These are phyloP conservation scores for Pachypanchax playfairii DNA, from an alignment of 2,113 vertebrate genomes.

Conservation along the genomic window DNA sequence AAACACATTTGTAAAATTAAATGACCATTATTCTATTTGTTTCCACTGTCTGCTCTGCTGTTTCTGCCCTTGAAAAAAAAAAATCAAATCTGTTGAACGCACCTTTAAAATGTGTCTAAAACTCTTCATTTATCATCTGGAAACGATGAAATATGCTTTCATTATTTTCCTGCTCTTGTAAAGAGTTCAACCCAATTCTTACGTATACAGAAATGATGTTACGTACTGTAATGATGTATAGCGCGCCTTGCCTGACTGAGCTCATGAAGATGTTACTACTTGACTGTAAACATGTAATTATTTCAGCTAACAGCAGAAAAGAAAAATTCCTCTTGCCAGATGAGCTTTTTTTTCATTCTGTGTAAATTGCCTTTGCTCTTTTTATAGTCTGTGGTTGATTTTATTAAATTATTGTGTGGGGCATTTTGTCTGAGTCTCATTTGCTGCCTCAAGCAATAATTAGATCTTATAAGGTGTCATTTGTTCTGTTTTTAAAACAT, in stretches of 20 bases:
- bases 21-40: background rate
- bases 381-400: slow-evolving; percentile 71
- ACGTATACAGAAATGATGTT: slow-evolving; percentile 17
- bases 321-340: slow-evolving; percentile 56
- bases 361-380: slow-evolving; percentile 66
- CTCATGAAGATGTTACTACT: slow-evolving; percentile 34
- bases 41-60: slow-evolving; percentile 17
- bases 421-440: slow-evolving; percentile 40
- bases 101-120: slow-evolving; percentile 19
- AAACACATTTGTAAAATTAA: slow-evolving; percentile 31
- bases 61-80: slow-evolving; percentile 39
- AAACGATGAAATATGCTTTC: slow-evolving; percentile 15
- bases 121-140: slow-evolving; percentile 11
- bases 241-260: slow-evolving; percentile 44
- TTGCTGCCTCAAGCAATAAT: slow-evolving; percentile 1
- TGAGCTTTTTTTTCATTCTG: slow-evolving; percentile 48
- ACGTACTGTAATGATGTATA: slow-evolving; percentile 26
- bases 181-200: slow-evolving; percentile 37
- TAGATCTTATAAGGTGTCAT: background rate
- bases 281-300: slow-evolving; percentile 65
- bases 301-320: slow-evolving; percentile 48
- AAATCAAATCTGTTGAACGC: slow-evolving; percentile 17
- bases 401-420: slow-evolving; percentile 75
- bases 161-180: slow-evolving; percentile 8
- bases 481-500: background rate